Evolutionary conservation across 1,140 invertebrate species (phyloP), one percentile per base, ranked within the genome.

Genomic region (Oreohelix idahoensis): DNA sequence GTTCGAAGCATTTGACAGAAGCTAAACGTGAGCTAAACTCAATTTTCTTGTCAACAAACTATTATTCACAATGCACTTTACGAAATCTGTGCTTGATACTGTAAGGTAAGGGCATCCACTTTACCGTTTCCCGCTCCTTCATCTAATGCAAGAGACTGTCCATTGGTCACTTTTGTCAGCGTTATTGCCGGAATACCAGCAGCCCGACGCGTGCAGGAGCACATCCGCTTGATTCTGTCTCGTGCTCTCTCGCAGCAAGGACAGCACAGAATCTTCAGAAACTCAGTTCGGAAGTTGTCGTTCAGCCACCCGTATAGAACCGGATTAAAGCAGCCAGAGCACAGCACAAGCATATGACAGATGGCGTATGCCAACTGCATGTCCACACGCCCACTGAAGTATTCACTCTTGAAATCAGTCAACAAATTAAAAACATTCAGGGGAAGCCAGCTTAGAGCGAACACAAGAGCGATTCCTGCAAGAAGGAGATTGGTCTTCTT

Each of bases 361-460:
- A 96, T 93, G n/a, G 96, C 96, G 90, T 93, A 94, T 23, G 93
- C 89, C 35, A 93, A 79, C 38, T 88, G 86, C 15, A 89, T 88
- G 77, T 90, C 86, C 36, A 90, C 82, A 17, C 66, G 78, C 2
- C 73, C 77, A 35, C 58, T 73, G 36, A 63, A 87, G 0, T 89
- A 79, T 36, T 88, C 83, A 17, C 86, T 92, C 81, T 94, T 94
- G n/a, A 96, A 94, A 89, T 97, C 96, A 0, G 95, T 94, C 32
- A 96, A 94, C 26, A 97, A 92, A 92, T 97, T 97, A 90, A 96
- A 95, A 4, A 97, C 94, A 90, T 97, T 97, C 70, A 97, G 90
- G 0, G 97, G 97, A 86, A 98, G 90, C 97, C 97, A 98, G 85
- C 96, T 96, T 26, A 97, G 94, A 0, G 95, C 95, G 90, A 97